Evolutionary conservation across 2,797 vertebrate genomes (phyloP).

Genomic region (Podarcis siculus): DNA sequence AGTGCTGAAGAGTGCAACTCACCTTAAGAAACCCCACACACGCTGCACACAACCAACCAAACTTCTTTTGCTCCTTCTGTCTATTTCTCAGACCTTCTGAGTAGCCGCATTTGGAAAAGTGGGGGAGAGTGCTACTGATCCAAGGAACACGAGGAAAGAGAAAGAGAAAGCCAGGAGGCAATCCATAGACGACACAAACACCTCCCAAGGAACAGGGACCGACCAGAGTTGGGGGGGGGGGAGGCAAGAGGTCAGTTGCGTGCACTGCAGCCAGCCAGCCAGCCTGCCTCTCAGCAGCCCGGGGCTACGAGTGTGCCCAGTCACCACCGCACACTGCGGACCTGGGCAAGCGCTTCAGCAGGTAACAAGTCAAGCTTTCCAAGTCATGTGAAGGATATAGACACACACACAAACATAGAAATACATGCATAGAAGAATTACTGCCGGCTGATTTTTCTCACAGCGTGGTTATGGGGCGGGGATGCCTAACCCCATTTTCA

Average conservation of each 20-base stretch:
- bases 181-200: not conserved
- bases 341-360: not conserved
- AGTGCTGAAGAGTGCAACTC: not conserved
- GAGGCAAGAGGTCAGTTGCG: not conserved
- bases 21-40: not conserved
- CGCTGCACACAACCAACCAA: not conserved
- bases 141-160: not conserved
- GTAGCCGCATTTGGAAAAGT: not conserved
- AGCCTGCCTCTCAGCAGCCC: not conserved
- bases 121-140: not conserved
- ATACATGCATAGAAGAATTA: not conserved
- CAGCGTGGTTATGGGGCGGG: not conserved
- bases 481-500: not conserved
- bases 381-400: rapidly evolving
- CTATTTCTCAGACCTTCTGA: not conserved
- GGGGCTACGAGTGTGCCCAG: not conserved
- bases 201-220: not conserved
- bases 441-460: not conserved
- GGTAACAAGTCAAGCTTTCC: not conserved
- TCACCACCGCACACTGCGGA: not conserved
- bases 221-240: too few relatives aligned
- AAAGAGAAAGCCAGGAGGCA: too few relatives aligned
- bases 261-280: not conserved
- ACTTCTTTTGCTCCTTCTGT: not conserved
- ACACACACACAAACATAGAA: not conserved